phyloP scores from a whole-genome alignment of 1,140 invertebrate genomes.

The Microplitis demolitor region DNA sequence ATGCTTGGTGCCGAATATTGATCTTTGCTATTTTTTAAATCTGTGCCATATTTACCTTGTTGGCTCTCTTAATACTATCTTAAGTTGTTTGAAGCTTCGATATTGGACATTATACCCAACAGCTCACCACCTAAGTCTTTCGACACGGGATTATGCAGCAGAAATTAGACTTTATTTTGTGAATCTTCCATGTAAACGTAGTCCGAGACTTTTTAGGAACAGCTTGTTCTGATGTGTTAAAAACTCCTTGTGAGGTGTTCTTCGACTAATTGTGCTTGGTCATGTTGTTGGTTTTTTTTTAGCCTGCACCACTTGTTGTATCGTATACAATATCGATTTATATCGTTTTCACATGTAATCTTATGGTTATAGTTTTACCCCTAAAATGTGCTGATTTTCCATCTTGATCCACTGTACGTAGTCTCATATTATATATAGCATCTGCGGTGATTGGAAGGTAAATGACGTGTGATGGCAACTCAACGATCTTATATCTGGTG shows the following conservation, averaged over 20 bases:
- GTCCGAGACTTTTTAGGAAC: background rate
- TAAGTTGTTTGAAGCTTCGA: no score
- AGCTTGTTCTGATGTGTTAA: background rate
- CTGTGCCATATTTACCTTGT: no score
- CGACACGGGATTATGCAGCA: background rate
- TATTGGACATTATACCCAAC: no score
- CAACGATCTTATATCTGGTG: background rate
- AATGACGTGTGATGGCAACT: background rate
- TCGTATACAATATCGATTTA: background rate
- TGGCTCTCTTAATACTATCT: no score
- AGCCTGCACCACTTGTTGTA: background rate
- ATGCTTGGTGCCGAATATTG: no score
- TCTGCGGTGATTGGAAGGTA: background rate
- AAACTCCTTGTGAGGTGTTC: background rate
- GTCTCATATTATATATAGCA: background rate
- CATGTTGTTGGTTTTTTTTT: background rate
- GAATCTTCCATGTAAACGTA: background rate
- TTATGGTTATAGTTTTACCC: no score
- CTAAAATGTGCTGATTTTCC: background rate
- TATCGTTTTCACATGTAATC: no score
- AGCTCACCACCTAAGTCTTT: no score
- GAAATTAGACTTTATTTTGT: background rate
- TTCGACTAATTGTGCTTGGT: background rate
- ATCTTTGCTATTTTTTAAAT: no score
- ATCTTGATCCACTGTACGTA: background rate